These are phyloP conservation scores for Galago senegalensis DNA, from an alignment of 2,797 vertebrate genomes.

Conservation along the genomic window DNA sequence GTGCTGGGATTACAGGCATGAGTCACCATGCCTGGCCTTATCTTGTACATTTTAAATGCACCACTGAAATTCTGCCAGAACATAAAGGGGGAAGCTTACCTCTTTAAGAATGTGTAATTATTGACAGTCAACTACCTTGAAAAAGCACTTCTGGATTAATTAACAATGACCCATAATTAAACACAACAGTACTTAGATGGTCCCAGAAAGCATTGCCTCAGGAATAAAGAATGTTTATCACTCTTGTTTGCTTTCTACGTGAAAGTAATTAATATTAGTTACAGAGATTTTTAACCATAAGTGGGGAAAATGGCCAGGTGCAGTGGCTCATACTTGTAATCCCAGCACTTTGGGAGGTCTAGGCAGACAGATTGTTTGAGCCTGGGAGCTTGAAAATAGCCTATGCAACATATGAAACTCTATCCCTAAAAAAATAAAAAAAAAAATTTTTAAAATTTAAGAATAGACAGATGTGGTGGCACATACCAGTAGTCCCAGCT, in stretches of 20 bases:
- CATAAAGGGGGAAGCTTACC: not conserved
- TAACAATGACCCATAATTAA: slow-evolving; percentile 89
- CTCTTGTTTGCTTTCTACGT: slow-evolving; percentile 80
- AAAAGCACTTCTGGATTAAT: slow-evolving; percentile 86
- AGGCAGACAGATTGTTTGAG: not conserved
- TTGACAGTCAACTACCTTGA: slow-evolving; percentile 83
- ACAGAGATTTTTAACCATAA: slow-evolving; percentile 83
- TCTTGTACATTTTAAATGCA: slow-evolving; percentile 68
- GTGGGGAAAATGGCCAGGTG: not conserved
- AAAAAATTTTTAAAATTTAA: not conserved
- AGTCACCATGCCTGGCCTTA: not conserved
- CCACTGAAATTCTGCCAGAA: slow-evolving; percentile 73
- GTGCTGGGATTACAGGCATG: too few species aligned
- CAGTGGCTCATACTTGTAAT: not conserved
- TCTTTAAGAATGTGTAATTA: slow-evolving; percentile 86
- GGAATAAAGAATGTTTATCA: slow-evolving; percentile 86
- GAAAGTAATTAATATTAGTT: slow-evolving; percentile 83
- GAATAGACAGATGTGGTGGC: not conserved
- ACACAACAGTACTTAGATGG: slow-evolving; percentile 80
- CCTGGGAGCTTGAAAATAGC: not conserved
- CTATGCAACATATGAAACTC: not conserved
- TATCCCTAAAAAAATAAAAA: not conserved
- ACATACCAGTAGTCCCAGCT: not conserved
- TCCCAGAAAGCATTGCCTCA: slow-evolving; percentile 83
- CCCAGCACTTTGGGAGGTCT: not conserved